Conservation (phyloP, 37 sponge, comb jelly and placozoan genomes). For the Halichondria panicea region DNA sequence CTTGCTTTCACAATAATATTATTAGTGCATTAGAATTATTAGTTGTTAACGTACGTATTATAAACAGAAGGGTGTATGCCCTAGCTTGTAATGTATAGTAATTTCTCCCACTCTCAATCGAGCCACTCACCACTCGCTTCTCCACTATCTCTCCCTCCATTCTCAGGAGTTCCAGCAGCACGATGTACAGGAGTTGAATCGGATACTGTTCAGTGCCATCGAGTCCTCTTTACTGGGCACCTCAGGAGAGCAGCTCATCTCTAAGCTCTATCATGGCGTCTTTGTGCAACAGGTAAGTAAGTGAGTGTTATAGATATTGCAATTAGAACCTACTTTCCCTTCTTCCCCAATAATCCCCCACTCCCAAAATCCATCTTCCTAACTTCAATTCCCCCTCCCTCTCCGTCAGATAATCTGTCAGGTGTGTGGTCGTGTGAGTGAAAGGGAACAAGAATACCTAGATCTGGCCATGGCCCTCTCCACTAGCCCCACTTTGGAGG, state of each 20-base stretch:
- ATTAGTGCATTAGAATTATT: too few relatives aligned
- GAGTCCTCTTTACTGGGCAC: slow-evolving; percentile 87
- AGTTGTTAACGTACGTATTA: too few relatives aligned
- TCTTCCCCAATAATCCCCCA: too few relatives aligned
- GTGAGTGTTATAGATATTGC: too few relatives aligned
- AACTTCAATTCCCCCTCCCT: background rate
- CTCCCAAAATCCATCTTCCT: too few relatives aligned
- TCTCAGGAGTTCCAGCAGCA: slow-evolving; percentile 93
- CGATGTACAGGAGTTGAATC: slow-evolving; percentile 91
- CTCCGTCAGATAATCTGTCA: slow-evolving; percentile 74
- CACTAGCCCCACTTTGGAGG: slow-evolving; percentile 32
- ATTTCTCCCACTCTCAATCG: too few relatives aligned
- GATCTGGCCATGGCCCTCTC: slow-evolving; percentile 77
- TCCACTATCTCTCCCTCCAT: too few relatives aligned
- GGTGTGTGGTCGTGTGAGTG: slow-evolving; percentile 71
- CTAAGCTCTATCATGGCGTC: slow-evolving; percentile 78
- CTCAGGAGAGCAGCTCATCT: slow-evolving; percentile 72
- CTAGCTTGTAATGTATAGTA: too few relatives aligned
- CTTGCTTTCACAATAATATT: too few relatives aligned
- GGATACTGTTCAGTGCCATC: slow-evolving; percentile 87
- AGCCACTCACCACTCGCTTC: too few relatives aligned
- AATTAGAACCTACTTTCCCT: too few relatives aligned
- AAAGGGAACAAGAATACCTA: slow-evolving; percentile 79
- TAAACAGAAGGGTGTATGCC: too few relatives aligned
- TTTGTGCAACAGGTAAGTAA: slow-evolving; percentile 77